Percentiles rank a stretch among this genome's conserved stretches.
phyloP scores from a whole-genome alignment of 2,888 invertebrate genomes.

The Ennomos fuscantarius region DNA sequence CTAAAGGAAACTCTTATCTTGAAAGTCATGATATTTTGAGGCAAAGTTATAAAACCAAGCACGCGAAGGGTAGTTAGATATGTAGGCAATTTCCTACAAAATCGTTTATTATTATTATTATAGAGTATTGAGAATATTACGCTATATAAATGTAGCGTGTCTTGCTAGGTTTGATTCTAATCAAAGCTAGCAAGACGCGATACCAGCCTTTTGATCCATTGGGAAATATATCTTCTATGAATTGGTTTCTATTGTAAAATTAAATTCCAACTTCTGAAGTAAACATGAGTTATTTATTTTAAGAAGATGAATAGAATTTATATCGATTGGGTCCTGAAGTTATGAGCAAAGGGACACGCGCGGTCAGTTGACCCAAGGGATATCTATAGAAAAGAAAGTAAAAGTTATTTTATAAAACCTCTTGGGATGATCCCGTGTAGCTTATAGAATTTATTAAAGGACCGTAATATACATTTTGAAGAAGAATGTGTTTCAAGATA shows the following conservation, averaged over 20 bases:
- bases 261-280: no score
- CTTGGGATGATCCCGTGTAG: conserved; percentile 31
- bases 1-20: conserved; percentile 19
- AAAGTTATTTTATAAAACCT: conserved; percentile 43
- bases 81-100: conserved; percentile 18
- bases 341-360: conserved; percentile 22
- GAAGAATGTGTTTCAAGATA: no score
- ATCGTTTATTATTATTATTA: conserved; percentile 4
- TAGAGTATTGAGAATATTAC: conserved; percentile 5
- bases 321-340: conserved; percentile 7
- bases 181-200: conserved; percentile 2
- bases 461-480: not conserved
- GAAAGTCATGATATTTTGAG: conserved; percentile 10
- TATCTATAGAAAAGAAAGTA: conserved; percentile 35
- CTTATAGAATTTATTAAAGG: conserved; percentile 17
- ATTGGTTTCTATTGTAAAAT: no score
- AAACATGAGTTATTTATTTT: no score
- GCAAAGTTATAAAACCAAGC: conserved; percentile 5
- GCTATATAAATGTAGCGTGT: no score
- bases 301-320: not conserved
- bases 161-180: no score
- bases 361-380: conserved; percentile 21
- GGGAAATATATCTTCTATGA: not conserved
- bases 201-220: not conserved
- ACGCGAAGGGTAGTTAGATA: conserved; percentile 12